Evolutionary conservation across 2,113 vertebrate genomes (phyloP), one percentile per base, ranked within the genome.

Genomic region (Saccopteryx bilineata): DNA sequence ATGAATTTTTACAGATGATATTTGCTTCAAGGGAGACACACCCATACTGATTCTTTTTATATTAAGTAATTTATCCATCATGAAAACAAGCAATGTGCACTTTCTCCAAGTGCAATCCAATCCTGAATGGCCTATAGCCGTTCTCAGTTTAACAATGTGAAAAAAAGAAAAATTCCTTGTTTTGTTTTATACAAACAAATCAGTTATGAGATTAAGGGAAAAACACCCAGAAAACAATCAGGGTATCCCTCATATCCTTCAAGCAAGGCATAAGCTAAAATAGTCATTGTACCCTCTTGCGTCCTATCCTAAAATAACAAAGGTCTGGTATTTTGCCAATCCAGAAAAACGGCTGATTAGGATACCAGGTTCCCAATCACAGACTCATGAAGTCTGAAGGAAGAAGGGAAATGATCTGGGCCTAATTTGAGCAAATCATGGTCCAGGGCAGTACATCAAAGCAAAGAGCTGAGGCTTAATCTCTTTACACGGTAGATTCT

Each of bases 161-260:
- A 31, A 60, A 72, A 82, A 93, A 72, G 76, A 93, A 88, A 94
- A 89, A 48, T 21, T 12, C 33, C 78, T 33, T 54, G 5, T 88
- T 87, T 92, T 66, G 71, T 78, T 92, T 84, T 58, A 79, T 39
- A 65, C 63, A 90, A 68, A 90, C 39, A 54, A 24, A 83, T 65
- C 3, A 48, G 15, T 61, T 74, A 58, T n/a, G 39, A 72, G 56
- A 58, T 80, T 39, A 93, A 90, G 39, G 24, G 63, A 98, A 18
- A 96, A 97, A 72, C 66, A 79, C 76, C 88, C 21, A 71, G 24
- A 39, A 72, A 65, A 92, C 21, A 61, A 18, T 23, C 19, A 83
- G 50, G 5, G 3, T 26, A 46, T 52, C 39, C 12, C 78, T 33
- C 21, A 86, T 5, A 71, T 39, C 17, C 56, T 60, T 66, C 26